Percentiles rank a stretch among this genome's conserved stretches.
phyloP scores from a whole-genome alignment of 1,140 invertebrate genomes.

The Lysiphlebus fabarum region DNA sequence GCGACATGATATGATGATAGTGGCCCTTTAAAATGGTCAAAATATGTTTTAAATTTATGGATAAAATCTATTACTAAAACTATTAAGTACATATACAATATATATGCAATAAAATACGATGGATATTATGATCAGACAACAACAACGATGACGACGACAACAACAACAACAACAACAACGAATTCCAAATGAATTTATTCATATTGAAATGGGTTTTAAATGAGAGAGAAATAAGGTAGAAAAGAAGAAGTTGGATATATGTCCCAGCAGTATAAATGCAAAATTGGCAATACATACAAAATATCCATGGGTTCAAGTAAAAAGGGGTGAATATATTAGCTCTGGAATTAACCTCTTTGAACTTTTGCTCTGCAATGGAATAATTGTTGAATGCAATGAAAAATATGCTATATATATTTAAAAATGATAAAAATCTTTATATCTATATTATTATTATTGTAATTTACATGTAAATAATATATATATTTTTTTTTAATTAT shows the following conservation, averaged over 20 bases:
- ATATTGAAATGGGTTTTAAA: slow-evolving; percentile 23
- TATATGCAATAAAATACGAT: too few relatives aligned
- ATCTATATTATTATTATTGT: too few relatives aligned
- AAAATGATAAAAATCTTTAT: neutral
- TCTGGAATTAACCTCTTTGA: slow-evolving; percentile 54
- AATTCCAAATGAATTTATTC: slow-evolving; percentile 36
- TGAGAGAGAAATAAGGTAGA: neutral
- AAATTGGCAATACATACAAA: slow-evolving; percentile 57
- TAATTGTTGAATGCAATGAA: slow-evolving; percentile 42
- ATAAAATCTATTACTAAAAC: too few relatives aligned
- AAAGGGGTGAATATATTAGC: slow-evolving; percentile 57
- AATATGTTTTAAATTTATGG: too few relatives aligned
- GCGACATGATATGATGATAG: too few relatives aligned
- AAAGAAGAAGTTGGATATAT: slow-evolving; percentile 24
- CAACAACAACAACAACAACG: slow-evolving; percentile 12
- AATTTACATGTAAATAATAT: too few relatives aligned
- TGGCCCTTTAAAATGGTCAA: too few relatives aligned
- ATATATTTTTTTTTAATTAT: too few relatives aligned
- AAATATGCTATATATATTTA: slow-evolving; percentile 27
- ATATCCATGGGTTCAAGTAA: slow-evolving; percentile 54
- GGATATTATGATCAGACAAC: too few relatives aligned
- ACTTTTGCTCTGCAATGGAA: slow-evolving; percentile 51
- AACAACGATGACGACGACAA: slow-evolving; percentile 5
- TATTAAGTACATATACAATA: too few relatives aligned
- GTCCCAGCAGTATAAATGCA: slow-evolving; percentile 47